Percentiles rank a stretch among this genome's conserved stretches.
Evolutionary conservation across 2,888 invertebrate genomes (phyloP).

Genomic region (Drosophila mulleri): DNA sequence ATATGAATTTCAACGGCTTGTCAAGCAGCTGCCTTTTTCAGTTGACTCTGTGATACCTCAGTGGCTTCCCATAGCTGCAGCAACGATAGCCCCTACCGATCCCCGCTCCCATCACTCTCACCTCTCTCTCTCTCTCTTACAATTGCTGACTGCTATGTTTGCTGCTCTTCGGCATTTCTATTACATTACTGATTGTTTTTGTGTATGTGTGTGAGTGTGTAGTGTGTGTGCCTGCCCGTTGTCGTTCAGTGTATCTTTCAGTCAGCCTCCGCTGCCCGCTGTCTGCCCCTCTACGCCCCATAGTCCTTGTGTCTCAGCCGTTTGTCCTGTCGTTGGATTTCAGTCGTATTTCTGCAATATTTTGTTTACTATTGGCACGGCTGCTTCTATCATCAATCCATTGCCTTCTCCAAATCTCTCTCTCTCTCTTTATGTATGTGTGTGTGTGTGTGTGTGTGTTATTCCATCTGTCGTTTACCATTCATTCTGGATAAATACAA

Average conservation of each 20-base stretch:
- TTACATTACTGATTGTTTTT: slow-evolving; percentile 78
- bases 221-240: slow-evolving; percentile 54
- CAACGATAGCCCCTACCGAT: slow-evolving; percentile 1
- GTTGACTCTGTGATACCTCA: slow-evolving; percentile 39
- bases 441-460: slow-evolving; percentile 52
- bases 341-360: slow-evolving; percentile 69
- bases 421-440: neutral
- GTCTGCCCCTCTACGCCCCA: neutral
- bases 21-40: slow-evolving; percentile 72
- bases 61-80: slow-evolving; percentile 20
- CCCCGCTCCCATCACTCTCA: neutral
- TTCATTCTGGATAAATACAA: slow-evolving; percentile 81
- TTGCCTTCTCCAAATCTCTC: slow-evolving; percentile 28
- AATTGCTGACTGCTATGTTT: slow-evolving; percentile 15
- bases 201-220: slow-evolving; percentile 34
- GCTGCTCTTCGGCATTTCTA: slow-evolving; percentile 67
- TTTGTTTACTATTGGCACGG: slow-evolving; percentile 65
- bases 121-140: neutral
- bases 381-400: slow-evolving; percentile 70
- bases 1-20: slow-evolving; percentile 81
- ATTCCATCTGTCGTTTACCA: slow-evolving; percentile 78
- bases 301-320: slow-evolving; percentile 15
- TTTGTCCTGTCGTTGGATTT: slow-evolving; percentile 60
- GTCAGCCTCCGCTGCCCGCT: slow-evolving; percentile 13
- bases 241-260: slow-evolving; percentile 26